phyloP scores from a whole-genome alignment of 2,797 vertebrate species.

The Sebastes baramenuke region DNA sequence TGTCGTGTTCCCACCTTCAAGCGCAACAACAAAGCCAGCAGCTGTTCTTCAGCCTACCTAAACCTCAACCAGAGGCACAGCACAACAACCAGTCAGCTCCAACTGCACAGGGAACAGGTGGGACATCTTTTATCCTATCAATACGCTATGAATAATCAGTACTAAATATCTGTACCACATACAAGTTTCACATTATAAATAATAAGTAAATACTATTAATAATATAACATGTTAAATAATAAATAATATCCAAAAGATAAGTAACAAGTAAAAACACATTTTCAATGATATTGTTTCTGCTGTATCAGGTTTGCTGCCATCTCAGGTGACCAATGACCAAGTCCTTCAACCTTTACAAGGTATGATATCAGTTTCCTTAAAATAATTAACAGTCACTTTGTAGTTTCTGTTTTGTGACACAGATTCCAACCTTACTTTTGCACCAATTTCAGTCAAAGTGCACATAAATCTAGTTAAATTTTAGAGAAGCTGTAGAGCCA shows the following conservation, averaged over 20 bases:
- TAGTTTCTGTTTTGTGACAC: not conserved
- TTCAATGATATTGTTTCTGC: not conserved
- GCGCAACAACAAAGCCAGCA: slow-evolving; percentile 72
- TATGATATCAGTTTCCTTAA: not conserved
- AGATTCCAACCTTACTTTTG: not conserved
- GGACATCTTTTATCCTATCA: not conserved
- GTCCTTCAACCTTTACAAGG: slow-evolving; percentile 34
- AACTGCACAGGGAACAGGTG: slow-evolving; percentile 59
- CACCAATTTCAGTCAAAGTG: not conserved
- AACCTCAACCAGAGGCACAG: slow-evolving; percentile 55
- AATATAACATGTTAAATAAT: not conserved
- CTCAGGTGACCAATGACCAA: slow-evolving; percentile 44
- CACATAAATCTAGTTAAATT: not conserved
- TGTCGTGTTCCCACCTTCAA: slow-evolving; percentile 48
- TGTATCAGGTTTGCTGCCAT: slow-evolving; percentile 38
- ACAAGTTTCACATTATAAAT: not conserved
- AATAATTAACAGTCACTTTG: not conserved
- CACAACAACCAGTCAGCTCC: slow-evolving; percentile 48
- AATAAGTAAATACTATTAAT: not conserved
- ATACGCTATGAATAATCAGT: not conserved
- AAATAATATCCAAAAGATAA: not conserved
- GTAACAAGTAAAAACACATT: not conserved
- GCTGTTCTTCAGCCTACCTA: slow-evolving; percentile 72
- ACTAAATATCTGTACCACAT: not conserved
- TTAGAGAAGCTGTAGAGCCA: not conserved